Percentiles rank a stretch among this genome's conserved stretches.
Evolutionary conservation across 2,888 invertebrate species (phyloP).

Genomic region (Spilarctia lutea): DNA sequence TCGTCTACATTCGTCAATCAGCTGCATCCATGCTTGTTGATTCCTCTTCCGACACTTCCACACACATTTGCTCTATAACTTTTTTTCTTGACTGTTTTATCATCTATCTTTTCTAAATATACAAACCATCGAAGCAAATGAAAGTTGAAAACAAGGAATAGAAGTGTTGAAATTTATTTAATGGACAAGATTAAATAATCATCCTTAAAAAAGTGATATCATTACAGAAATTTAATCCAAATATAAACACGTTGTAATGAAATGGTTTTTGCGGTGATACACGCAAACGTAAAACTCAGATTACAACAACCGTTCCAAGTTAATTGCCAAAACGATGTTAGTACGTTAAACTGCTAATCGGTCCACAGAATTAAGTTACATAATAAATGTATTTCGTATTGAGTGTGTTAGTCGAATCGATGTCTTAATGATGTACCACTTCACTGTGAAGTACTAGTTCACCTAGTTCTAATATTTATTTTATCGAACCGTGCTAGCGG

Average conservation of each 20-base stretch:
- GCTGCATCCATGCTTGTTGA: no score
- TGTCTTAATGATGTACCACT: not conserved
- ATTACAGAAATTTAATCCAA: conserved; percentile 19
- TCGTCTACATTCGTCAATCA: no score
- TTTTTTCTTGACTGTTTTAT: no score
- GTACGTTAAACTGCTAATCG: conserved; percentile 63
- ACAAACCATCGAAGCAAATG: no score
- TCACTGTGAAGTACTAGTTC: not conserved
- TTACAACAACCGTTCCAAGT: conserved; percentile 50
- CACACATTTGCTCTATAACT: no score
- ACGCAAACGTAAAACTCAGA: conserved; percentile 50
- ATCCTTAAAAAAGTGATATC: not conserved
- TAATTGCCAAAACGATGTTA: conserved; percentile 58
- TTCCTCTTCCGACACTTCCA: no score
- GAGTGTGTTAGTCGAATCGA: conserved; percentile 46
- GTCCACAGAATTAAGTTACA: conserved; percentile 58
- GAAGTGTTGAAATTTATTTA: no score
- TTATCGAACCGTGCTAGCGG: not conserved
- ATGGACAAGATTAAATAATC: no score
- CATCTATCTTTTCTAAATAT: no score
- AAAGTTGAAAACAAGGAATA: no score
- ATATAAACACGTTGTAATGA: conserved; percentile 31
- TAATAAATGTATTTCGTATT: conserved; percentile 57
- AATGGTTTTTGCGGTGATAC: conserved; percentile 35
- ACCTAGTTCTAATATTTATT: not conserved